phyloP scores from a whole-genome alignment of 2,113 vertebrate genomes.

The Menura novaehollandiae region DNA sequence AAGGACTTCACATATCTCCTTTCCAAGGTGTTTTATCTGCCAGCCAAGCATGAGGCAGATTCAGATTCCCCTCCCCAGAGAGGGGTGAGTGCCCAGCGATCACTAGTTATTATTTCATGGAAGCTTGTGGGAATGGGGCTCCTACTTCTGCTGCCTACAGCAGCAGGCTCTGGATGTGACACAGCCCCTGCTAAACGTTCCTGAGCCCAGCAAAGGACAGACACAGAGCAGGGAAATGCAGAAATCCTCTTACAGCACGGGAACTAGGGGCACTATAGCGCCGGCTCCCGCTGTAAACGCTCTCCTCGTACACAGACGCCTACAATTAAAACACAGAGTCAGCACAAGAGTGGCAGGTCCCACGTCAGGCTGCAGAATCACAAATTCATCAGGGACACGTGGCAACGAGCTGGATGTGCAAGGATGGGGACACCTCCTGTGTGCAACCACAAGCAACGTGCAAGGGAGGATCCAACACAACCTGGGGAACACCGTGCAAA shows the following conservation, averaged over 20 bases:
- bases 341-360: neutral
- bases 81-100: accelerated
- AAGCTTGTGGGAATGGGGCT: neutral
- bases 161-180: neutral
- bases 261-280: constrained; percentile 69
- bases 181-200: accelerated
- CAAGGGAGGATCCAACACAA: neutral
- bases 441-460: neutral
- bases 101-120: neutral
- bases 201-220: neutral
- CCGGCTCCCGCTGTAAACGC: constrained; percentile 67
- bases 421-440: neutral
- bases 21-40: neutral
- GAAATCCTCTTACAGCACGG: constrained; percentile 77
- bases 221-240: neutral
- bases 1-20: neutral
- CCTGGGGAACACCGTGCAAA: neutral
- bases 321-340: constrained; percentile 63
- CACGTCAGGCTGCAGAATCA: neutral
- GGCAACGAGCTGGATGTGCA: neutral
- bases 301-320: constrained; percentile 78
- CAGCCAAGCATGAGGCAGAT: accelerated
- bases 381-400: accelerated
- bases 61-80: neutral
- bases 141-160: neutral